Evolutionary conservation across 1,140 invertebrate genomes (phyloP).

Genomic region (Heliconius hewitsoni): DNA sequence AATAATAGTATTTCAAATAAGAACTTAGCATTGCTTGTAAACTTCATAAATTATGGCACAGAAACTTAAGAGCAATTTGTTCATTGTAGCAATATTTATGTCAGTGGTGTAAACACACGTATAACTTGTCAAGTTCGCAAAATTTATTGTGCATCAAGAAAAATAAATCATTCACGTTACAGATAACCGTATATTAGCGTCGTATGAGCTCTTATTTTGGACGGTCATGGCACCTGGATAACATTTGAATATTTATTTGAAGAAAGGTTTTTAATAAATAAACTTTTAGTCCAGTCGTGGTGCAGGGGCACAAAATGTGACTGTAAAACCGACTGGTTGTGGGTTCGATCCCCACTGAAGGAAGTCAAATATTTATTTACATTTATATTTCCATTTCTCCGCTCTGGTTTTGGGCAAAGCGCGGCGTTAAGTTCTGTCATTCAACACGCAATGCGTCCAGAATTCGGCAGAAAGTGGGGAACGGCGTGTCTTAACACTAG

Average conservation of each 20-base stretch:
- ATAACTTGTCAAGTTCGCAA: not conserved
- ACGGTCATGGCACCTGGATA: not conserved
- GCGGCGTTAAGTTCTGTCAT: no score
- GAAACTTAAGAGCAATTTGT: not conserved
- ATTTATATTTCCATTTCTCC: no score
- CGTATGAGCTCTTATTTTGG: not conserved
- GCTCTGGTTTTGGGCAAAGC: no score
- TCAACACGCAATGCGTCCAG: no score
- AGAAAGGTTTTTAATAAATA: no score
- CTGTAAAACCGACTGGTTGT: no score
- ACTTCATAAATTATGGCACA: not conserved
- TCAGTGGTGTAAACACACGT: not conserved
- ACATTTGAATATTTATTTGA: not conserved
- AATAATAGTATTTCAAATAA: not conserved
- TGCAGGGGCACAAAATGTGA: no score
- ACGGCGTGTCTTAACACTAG: no score
- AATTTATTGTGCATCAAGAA: constrained; percentile 3
- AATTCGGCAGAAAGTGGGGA: no score
- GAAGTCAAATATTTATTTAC: no score
- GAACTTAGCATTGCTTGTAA: not conserved
- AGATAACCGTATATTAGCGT: not conserved
- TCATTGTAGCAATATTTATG: not conserved
- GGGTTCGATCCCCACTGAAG: no score
- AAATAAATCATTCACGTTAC: constrained; percentile 4
- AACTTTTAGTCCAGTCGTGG: no score